Evolutionary conservation across 2,797 vertebrate genomes (phyloP).

Genomic region (Amphiprion clarkii): DNA sequence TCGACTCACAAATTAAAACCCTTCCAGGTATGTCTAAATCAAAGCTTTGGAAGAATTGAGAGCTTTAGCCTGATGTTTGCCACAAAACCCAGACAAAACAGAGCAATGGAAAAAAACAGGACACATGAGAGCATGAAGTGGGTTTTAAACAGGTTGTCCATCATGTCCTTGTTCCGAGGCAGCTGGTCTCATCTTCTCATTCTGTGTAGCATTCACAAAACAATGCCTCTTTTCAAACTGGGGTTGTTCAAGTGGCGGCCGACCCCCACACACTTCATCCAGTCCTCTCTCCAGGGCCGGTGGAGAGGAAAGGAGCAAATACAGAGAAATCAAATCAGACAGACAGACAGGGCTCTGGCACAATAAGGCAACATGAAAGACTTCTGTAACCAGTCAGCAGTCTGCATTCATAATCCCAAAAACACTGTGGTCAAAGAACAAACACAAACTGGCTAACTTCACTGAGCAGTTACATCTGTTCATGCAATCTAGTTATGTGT

Average conservation of each 20-base stretch:
- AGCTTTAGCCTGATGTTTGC: constrained; percentile 5
- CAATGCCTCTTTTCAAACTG: constrained; percentile 68
- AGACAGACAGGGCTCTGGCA: neutral
- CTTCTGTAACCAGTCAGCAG: neutral
- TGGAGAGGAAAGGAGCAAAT: constrained; percentile 16
- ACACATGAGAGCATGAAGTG: constrained; percentile 3
- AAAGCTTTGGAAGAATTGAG: constrained; percentile 10
- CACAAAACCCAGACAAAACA: constrained; percentile 27
- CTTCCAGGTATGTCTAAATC: constrained; percentile 6
- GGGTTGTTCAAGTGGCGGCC: constrained; percentile 21
- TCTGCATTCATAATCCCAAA: neutral
- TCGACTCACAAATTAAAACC: constrained; percentile 12
- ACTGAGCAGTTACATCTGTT: too few relatives aligned
- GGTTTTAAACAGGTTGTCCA: constrained; percentile 49
- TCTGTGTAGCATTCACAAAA: constrained; percentile 52
- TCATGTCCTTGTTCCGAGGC: constrained; percentile 27
- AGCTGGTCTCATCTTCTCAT: constrained; percentile 31
- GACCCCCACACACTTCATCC: constrained; percentile 38
- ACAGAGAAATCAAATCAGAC: neutral
- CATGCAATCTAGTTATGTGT: too few relatives aligned
- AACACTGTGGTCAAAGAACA: neutral
- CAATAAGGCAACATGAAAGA: neutral
- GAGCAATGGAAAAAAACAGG: neutral
- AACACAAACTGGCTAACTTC: neutral
- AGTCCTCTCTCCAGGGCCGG: constrained; percentile 22